phyloP scores from a whole-genome alignment of 1,140 invertebrate species.

The Lordiphosa mommai region DNA sequence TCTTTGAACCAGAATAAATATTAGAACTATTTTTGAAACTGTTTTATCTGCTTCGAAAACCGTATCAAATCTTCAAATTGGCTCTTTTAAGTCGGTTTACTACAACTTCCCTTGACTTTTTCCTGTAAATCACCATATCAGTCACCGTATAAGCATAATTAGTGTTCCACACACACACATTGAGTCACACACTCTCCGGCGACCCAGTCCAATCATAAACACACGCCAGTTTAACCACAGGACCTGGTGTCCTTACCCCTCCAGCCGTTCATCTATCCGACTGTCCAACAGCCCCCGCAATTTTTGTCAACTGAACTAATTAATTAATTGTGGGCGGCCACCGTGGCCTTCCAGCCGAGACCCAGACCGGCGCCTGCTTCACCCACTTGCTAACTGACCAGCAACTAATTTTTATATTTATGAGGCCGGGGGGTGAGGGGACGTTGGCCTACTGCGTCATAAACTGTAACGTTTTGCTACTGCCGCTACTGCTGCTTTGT shows the following conservation, averaged over 20 bases:
- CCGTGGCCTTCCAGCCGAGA: constrained; percentile 42
- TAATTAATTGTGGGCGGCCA: constrained; percentile 71
- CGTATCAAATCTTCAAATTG: too few relatives aligned
- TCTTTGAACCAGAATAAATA: too few relatives aligned
- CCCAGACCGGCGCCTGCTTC: background rate
- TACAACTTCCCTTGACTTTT: background rate
- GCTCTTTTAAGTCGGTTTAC: too few relatives aligned
- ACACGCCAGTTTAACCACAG: constrained; percentile 45
- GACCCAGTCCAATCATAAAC: constrained; percentile 62
- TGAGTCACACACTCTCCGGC: constrained; percentile 5
- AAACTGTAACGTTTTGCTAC: constrained; percentile 62
- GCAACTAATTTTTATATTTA: constrained; percentile 78
- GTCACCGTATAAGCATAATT: constrained; percentile 31
- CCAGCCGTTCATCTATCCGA: background rate
- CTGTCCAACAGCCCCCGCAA: constrained; percentile 47
- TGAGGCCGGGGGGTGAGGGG: constrained; percentile 34
- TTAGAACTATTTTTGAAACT: too few relatives aligned
- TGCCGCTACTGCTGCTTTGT: constrained; percentile 45
- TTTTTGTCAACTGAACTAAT: constrained; percentile 77
- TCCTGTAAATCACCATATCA: background rate
- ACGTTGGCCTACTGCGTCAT: constrained; percentile 73
- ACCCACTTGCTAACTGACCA: constrained; percentile 72
- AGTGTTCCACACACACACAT: constrained; percentile 8
- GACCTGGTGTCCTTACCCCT: constrained; percentile 3
- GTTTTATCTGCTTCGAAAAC: too few relatives aligned